Conservation (phyloP, 2,888 invertebrate genomes). For the Drosophila heteroneura region DNA sequence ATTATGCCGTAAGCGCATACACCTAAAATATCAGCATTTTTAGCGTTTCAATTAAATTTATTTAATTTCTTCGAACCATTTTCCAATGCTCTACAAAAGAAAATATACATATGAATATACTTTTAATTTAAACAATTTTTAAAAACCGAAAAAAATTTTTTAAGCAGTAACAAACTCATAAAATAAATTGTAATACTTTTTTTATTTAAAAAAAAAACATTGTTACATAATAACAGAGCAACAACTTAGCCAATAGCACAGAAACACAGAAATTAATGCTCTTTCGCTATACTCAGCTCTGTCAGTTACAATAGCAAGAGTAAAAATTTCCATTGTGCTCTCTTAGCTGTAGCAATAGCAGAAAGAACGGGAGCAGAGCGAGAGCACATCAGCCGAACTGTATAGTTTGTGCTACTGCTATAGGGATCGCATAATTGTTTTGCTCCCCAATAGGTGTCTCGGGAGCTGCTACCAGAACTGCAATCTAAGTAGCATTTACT, state of each 20-base stretch:
- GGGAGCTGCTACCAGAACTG: background rate
- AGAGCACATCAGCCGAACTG: background rate
- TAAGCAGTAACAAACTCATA: background rate
- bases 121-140: background rate
- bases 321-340: background rate
- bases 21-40: background rate
- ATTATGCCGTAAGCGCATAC: background rate
- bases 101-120: background rate
- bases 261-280: background rate
- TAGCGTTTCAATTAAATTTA: background rate
- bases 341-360: background rate
- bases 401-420: background rate
- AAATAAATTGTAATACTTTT: background rate
- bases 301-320: background rate
- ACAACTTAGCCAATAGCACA: background rate
- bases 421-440: background rate
- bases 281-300: background rate
- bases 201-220: background rate
- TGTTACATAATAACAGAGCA: background rate
- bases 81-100: too few relatives aligned
- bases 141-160: background rate
- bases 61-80: background rate
- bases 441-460: rapidly evolving
- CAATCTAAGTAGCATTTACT: background rate
- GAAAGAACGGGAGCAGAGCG: background rate